Evolutionary conservation across 2,888 invertebrate species (phyloP), one percentile per base, ranked within the genome.

Genomic region (Saturnia pavonia): DNA sequence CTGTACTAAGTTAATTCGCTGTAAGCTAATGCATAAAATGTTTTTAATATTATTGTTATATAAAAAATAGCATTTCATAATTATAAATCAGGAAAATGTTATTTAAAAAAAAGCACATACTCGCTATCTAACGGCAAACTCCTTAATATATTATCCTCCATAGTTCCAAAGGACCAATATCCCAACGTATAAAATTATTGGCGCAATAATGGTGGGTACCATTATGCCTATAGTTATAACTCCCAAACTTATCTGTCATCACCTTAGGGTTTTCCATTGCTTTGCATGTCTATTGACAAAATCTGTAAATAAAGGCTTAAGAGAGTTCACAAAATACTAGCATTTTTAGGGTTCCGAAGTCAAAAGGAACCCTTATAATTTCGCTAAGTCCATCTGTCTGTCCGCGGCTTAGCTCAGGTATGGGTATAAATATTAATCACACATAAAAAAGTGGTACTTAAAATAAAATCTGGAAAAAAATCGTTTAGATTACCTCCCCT

Each of bases 71-170:
- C n/a, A n/a, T 34, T 34, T 34, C 34, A 34, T 2, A 34, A 34
- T 4, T 34, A 34, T 34, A 34, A 34, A 34, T 4, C 34, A 34
- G 6, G 2, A 34, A 34, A 34, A n/a, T n/a, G 0, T 54, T 22
- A n/a, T n/a, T 57, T 69, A 42, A 19, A n/a, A 60, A 51, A 4
- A 34, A 42, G 11, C 48, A 76, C 85, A 67, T 79, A 88, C 88
- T 73, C 27, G 67, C 86, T 84, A 74, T 88, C 88, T 73, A 79
- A 88, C 0, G 88, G 87, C 67, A 90, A 73, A 7, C 82, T 84
- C 74, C 88, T 76, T 9, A 90, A 74, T 0, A 90, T 76, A 67
- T 88, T 89, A 66, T 88, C 88, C 48, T 88, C 88, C 87, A 89
- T 86, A 0, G 76, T 74, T 0, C 88, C 88, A 67, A 85, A 88